phyloP scores from a whole-genome alignment of 1,140 invertebrate species.

The Lerema accius region DNA sequence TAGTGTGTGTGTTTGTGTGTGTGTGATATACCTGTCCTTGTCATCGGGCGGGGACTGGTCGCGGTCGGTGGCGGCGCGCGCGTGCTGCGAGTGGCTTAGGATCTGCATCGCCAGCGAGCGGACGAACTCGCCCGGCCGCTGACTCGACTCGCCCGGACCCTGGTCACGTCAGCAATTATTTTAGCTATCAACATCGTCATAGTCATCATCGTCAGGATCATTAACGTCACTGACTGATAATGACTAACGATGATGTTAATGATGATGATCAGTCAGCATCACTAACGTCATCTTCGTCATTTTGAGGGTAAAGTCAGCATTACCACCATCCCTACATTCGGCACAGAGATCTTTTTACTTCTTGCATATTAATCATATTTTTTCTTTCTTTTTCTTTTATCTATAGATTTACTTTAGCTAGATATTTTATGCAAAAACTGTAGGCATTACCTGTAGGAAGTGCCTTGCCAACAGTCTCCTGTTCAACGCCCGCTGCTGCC shows the following conservation, averaged over 20 bases:
- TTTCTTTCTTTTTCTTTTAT: too few relatives aligned
- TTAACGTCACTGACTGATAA: too few relatives aligned
- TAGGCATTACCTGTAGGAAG: conserved; percentile 87
- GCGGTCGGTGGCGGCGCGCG: conserved; percentile 44
- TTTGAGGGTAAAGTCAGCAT: too few relatives aligned
- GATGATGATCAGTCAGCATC: too few relatives aligned
- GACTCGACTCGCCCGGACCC: conserved; percentile 74
- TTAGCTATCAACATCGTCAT: too few relatives aligned
- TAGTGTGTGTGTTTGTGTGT: not conserved
- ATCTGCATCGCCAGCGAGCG: conserved; percentile 92
- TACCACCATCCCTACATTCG: too few relatives aligned
- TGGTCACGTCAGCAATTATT: conserved; percentile 20
- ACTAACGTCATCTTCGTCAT: too few relatives aligned
- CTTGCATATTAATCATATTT: too few relatives aligned
- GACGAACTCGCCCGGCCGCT: conserved; percentile 93
- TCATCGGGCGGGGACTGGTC: conserved; percentile 49
- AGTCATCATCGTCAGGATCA: too few relatives aligned
- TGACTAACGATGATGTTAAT: too few relatives aligned
- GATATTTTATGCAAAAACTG: conserved; percentile 6
- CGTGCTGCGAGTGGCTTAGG: conserved; percentile 83
- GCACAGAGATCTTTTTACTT: too few relatives aligned
- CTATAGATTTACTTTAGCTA: too few relatives aligned
- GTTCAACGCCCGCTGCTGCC: conserved; percentile 89
- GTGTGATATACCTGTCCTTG: conserved; percentile 40
- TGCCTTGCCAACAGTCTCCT: conserved; percentile 91